Conservation (phyloP, 2,113 vertebrate species). For the Leucoraja erinaceus region DNA sequence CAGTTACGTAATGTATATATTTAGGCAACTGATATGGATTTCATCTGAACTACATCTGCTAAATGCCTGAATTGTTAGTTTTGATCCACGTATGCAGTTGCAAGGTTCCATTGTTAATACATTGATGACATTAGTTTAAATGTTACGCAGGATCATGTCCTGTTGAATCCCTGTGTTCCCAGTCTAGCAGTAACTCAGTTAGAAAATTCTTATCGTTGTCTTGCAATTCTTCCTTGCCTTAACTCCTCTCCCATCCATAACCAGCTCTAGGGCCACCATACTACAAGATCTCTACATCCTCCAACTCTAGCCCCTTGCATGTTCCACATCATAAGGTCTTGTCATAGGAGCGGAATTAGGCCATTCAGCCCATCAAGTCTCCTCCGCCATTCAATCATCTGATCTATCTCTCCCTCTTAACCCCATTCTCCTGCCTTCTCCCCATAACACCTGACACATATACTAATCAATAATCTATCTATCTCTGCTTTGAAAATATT, state of each 20-base stretch:
- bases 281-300: background rate
- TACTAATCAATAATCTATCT: too few relatives aligned
- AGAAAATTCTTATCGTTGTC: background rate
- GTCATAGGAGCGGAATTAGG: too few relatives aligned
- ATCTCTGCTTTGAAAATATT: too few relatives aligned
- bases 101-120: background rate
- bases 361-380: too few relatives aligned
- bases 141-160: background rate
- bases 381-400: too few relatives aligned
- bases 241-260: background rate
- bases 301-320: background rate
- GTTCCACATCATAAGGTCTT: too few relatives aligned
- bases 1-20: background rate
- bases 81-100: background rate
- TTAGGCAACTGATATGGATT: background rate
- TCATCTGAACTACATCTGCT: background rate
- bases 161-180: background rate
- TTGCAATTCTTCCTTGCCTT: background rate
- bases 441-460: too few relatives aligned
- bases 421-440: too few relatives aligned
- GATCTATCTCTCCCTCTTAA: too few relatives aligned
- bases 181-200: background rate
- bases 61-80: background rate
- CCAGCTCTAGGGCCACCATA: too few relatives aligned
- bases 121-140: background rate